Evolutionary conservation across 2,113 vertebrate species (phyloP), one percentile per base, ranked within the genome.

Genomic region (Mirounga angustirostris): DNA sequence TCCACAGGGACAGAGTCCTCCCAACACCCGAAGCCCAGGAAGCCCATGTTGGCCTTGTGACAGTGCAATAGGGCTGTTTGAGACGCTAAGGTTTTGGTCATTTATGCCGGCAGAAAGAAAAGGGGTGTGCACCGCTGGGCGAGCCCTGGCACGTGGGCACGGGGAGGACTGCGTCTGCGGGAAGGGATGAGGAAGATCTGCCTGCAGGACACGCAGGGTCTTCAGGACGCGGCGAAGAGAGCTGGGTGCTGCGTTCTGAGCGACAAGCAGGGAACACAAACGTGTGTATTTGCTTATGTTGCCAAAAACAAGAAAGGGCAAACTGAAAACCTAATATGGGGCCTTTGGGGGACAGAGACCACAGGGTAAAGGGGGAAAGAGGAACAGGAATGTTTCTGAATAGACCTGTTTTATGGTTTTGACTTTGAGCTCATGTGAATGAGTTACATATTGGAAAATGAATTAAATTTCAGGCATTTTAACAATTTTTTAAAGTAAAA

Each of bases 151-250:
- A 1, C 16, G 0, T 7, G 4, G 26, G 30, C 59, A 46, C 0
- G 0, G 65, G 65, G 28, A 81, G 40, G 40, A 9, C 19, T 0
- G 30, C 3, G 19, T 0, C 12, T 2, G 4, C 9, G 4, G 18
- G 63, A 56, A 56, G 73, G n/a, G 10, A 40, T 3, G 11, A 36
- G 36, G 22, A n/a, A 18, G 14, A 7, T 15, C 5, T 9, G 1
- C 26, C 30, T 0, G 2, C 1, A 18, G 3, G 30, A 59, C 0
- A 1, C 40, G 33, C 1, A 6, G 0, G 10, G 3, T 28, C 13
- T 22, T 22, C 33, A 16, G 30, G 36, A 2, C 16, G 2, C 0
- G 2, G 0, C 0, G 33, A 40, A 52, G 71, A 65, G 10, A 76
- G 90, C 18, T 0, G 43, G 36, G 69, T 43, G 40, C 19, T 1